A percentile compares a stretch with the other conserved stretches of the same genome.
phyloP scores from a whole-genome alignment of 2,113 vertebrate genomes.

The Bungarus multicinctus region DNA sequence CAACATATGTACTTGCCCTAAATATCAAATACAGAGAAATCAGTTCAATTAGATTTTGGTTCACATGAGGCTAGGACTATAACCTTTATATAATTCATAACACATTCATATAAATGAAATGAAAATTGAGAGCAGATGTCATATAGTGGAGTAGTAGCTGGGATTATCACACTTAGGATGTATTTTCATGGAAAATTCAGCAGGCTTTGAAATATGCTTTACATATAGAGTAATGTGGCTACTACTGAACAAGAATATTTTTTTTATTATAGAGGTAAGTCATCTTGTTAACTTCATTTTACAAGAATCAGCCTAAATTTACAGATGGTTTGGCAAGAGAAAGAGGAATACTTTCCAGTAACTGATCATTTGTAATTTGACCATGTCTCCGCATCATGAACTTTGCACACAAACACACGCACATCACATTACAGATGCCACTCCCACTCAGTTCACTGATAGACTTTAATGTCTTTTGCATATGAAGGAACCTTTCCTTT shows the following conservation, averaged over 20 bases:
- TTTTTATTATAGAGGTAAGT: slow-evolving; percentile 45
- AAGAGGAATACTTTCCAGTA: slow-evolving; percentile 30
- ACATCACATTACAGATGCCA: neutral
- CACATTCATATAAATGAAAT: slow-evolving; percentile 38
- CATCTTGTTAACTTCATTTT: slow-evolving; percentile 44
- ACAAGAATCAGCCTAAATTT: slow-evolving; percentile 50
- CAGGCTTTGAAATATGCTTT: slow-evolving; percentile 54
- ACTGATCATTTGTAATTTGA: slow-evolving; percentile 21
- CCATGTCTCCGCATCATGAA: neutral
- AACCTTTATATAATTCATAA: slow-evolving; percentile 19
- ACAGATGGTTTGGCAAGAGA: slow-evolving; percentile 16
- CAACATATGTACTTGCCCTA: neutral
- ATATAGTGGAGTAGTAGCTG: neutral
- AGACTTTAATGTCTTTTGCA: neutral
- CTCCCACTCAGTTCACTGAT: neutral
- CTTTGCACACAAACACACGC: neutral
- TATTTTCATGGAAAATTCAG: slow-evolving; percentile 40
- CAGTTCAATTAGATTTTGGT: neutral
- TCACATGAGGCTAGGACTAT: neutral
- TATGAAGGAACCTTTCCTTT: neutral
- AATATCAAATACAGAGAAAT: neutral
- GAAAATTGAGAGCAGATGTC: slow-evolving; percentile 59
- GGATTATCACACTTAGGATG: slow-evolving; percentile 39
- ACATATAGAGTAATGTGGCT: slow-evolving; percentile 41
- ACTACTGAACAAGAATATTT: slow-evolving; percentile 48